Evolutionary conservation across 2,888 invertebrate genomes (phyloP).

Genomic region (Deroplatys truncata): DNA sequence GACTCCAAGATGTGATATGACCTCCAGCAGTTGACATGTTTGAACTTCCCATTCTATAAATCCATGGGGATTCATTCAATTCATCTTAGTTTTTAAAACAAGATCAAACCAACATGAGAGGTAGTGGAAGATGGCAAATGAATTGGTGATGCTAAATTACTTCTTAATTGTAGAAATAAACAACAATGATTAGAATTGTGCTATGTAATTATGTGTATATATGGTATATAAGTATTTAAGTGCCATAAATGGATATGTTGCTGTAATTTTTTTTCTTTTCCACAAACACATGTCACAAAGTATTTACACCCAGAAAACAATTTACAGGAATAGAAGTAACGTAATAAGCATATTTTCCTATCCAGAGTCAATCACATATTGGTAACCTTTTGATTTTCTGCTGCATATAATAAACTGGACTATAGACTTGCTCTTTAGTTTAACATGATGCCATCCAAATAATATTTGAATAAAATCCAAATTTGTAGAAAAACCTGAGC

Average conservation of each 20-base stretch:
- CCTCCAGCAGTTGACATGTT: slow-evolving; percentile 17
- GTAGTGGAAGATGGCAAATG: not conserved
- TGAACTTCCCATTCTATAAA: not conserved
- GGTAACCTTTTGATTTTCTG: not conserved
- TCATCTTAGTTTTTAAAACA: not conserved
- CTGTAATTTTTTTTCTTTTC: slow-evolving; percentile 30
- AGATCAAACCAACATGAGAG: not conserved
- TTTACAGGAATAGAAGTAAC: slow-evolving; percentile 7
- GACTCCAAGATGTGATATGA: slow-evolving; percentile 28
- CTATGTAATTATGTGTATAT: slow-evolving; percentile 35
- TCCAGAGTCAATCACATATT: not conserved
- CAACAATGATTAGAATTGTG: slow-evolving; percentile 29
- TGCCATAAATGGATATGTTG: slow-evolving; percentile 35
- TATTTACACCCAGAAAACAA: slow-evolving; percentile 17
- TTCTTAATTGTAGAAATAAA: slow-evolving; percentile 24
- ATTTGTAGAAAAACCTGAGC: slow-evolving; percentile 1
- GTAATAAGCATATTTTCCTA: not conserved
- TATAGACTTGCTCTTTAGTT: not conserved
- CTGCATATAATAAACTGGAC: not conserved
- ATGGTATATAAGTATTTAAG: slow-evolving; percentile 35
- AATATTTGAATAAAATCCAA: not conserved
- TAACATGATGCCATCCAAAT: not conserved
- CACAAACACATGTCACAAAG: slow-evolving; percentile 15
- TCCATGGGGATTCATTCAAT: not conserved
- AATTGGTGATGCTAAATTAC: slow-evolving; percentile 21